Conservation (phyloP, 2,113 vertebrate species). For the Oenanthe oenanthe region DNA sequence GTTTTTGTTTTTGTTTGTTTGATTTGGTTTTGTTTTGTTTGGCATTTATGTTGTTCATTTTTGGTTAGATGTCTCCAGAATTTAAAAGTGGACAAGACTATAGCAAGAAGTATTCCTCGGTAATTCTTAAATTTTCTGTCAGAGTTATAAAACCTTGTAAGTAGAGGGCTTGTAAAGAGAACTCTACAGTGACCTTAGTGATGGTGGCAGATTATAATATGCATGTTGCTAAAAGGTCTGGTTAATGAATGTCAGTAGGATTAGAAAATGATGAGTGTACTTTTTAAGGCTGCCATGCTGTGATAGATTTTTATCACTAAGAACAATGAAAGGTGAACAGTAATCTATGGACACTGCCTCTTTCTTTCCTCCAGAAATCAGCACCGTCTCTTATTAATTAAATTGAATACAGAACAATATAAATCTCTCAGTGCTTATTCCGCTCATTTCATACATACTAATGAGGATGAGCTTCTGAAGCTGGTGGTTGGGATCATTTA, state of each 20-base stretch:
- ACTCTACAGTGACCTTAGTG: not conserved
- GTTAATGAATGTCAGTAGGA: slow-evolving; percentile 49
- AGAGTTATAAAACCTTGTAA: not conserved
- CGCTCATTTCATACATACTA: slow-evolving; percentile 72
- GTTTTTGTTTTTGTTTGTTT: not conserved
- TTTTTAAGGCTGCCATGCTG: slow-evolving; percentile 22
- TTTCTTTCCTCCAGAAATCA: slow-evolving; percentile 49
- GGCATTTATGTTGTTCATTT: not conserved
- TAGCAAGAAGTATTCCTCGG: not conserved
- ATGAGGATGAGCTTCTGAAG: slow-evolving; percentile 57
- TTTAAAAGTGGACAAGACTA: not conserved
- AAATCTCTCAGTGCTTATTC: slow-evolving; percentile 67
- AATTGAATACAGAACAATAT: slow-evolving; percentile 60
- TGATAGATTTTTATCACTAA: slow-evolving; percentile 58
- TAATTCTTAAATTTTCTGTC: not conserved
- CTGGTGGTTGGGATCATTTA: slow-evolving; percentile 64
- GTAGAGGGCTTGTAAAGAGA: not conserved
- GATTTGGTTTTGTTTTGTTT: not conserved
- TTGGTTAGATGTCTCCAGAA: not conserved
- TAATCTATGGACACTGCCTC: slow-evolving; percentile 32
- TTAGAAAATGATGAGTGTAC: slow-evolving; percentile 38
- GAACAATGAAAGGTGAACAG: slow-evolving; percentile 49
- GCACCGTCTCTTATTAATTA: slow-evolving; percentile 68
- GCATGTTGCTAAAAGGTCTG: slow-evolving; percentile 14
- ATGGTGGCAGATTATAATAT: slow-evolving; percentile 6